These are phyloP conservation scores for Styela plicata DNA, from an alignment of 23 tunicate species.

Conservation along the genomic window DNA sequence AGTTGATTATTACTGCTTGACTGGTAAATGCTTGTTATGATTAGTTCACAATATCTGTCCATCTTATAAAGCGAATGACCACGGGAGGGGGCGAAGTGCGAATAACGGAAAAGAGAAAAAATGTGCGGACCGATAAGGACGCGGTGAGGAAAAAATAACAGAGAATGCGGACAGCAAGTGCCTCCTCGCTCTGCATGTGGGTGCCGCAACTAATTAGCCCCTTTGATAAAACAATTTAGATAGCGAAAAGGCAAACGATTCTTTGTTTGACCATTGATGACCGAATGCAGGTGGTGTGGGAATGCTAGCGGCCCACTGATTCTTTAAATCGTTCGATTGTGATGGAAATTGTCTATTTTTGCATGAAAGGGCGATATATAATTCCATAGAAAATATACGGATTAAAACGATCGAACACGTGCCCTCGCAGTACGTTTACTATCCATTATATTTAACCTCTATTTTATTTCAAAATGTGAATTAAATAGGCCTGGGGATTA, in stretches of 20 bases:
- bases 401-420: not conserved
- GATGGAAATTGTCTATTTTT: not conserved
- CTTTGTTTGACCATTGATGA: not conserved
- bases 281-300: constrained; percentile 20
- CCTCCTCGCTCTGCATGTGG: constrained; percentile 1
- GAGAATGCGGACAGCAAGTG: constrained; percentile 10
- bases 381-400: not conserved
- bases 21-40: not conserved
- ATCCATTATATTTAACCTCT: not conserved
- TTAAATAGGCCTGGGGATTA: not conserved
- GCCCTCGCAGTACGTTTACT: not conserved
- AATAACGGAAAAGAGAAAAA: constrained; percentile 19
- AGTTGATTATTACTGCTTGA: too few relatives aligned
- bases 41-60: not conserved
- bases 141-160: not conserved
- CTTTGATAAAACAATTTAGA: not conserved
- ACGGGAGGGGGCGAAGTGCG: constrained; percentile 25
- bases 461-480: not conserved
- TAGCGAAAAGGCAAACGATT: not conserved
- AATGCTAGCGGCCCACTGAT: not conserved
- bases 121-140: not conserved
- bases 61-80: not conserved
- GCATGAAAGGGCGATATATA: not conserved
- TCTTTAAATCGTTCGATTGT: not conserved
- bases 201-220: constrained; percentile 15